Percentiles rank a stretch among this genome's conserved stretches.
These are phyloP conservation scores for Astur gentilis DNA, from an alignment of 2,113 vertebrate species.

Conservation along the genomic window DNA sequence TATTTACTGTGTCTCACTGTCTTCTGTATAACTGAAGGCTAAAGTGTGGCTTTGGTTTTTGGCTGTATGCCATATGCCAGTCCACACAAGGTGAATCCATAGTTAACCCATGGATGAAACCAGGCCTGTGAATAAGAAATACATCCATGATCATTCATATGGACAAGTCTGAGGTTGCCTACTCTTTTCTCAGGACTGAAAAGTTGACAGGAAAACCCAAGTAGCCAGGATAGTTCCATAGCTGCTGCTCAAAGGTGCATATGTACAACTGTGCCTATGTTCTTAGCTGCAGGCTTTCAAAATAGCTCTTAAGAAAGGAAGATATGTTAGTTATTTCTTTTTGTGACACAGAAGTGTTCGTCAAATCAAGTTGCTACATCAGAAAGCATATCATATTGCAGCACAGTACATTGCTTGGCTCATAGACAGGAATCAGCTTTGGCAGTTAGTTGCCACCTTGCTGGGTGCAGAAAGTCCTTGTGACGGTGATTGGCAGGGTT, in stretches of 20 bases:
- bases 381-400: background rate
- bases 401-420: background rate
- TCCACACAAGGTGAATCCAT: background rate
- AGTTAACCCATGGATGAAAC: background rate
- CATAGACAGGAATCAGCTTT: background rate
- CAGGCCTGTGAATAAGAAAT: background rate
- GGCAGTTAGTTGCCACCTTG: accelerated
- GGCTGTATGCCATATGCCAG: background rate
- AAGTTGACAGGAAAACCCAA: background rate
- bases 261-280: background rate
- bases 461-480: background rate
- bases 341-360: background rate
- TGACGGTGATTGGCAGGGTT: background rate
- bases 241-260: background rate
- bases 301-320: background rate
- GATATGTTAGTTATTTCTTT: background rate
- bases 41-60: background rate
- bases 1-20: background rate
- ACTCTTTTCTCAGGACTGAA: background rate
- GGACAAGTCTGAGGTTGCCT: background rate
- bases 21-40: background rate
- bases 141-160: background rate
- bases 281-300: background rate
- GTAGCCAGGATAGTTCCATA: background rate
- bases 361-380: background rate